These are phyloP conservation scores for Panulirus ornatus DNA, from an alignment of 1,140 invertebrate genomes.

Conservation along the genomic window DNA sequence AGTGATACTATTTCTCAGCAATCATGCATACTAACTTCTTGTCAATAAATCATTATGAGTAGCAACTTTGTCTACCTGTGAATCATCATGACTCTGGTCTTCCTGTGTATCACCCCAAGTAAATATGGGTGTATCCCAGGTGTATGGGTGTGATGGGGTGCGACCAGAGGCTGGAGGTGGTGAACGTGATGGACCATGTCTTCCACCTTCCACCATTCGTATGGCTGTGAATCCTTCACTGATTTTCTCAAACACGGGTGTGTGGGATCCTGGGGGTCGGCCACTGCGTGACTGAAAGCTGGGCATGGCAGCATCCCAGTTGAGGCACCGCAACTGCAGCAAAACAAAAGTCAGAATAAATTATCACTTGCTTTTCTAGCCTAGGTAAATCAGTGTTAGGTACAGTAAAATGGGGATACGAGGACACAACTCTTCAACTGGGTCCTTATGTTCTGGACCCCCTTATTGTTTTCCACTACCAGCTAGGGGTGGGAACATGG, in stretches of 20 bases:
- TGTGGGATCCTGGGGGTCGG: conserved; percentile 77
- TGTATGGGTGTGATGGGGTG: conserved; percentile 83
- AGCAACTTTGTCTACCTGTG: conserved; percentile 59
- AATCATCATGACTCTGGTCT: conserved; percentile 56
- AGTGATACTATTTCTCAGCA: too few species aligned
- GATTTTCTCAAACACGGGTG: conserved; percentile 83
- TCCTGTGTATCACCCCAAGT: conserved; percentile 76
- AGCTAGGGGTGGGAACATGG: too few species aligned
- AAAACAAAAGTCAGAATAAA: too few species aligned
- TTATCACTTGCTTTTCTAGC: too few species aligned
- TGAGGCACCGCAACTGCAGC: conserved; percentile 67
- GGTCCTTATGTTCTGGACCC: too few species aligned
- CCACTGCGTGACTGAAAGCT: conserved; percentile 50
- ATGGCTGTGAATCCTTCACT: conserved; percentile 86
- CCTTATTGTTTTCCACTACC: too few species aligned
- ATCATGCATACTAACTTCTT: too few species aligned
- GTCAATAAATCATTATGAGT: too few species aligned
- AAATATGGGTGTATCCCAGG: conserved; percentile 81
- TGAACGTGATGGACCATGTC: conserved; percentile 77
- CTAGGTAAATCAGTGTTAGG: too few species aligned
- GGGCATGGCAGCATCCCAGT: conserved; percentile 68
- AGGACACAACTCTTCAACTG: too few species aligned
- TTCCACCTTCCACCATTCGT: conserved; percentile 82
- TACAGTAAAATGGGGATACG: too few species aligned
- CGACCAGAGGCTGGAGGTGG: conserved; percentile 79